A percentile compares a stretch with the other conserved stretches of the same genome.
Conservation (phyloP, 1,140 invertebrate species). For the Drosophila tristis region DNA sequence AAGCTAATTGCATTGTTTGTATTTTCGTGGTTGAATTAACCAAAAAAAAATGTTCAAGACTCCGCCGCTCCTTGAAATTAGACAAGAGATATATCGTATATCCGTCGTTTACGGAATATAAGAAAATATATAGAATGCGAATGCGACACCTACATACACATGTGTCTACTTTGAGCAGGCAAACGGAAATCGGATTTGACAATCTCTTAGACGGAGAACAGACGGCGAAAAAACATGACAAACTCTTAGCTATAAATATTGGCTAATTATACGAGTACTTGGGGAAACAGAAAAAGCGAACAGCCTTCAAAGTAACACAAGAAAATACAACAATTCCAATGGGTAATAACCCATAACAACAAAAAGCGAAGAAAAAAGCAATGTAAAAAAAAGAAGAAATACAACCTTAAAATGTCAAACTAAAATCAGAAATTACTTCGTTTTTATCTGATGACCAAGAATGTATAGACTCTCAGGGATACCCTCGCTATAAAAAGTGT, state of each 20-base stretch:
- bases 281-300: conserved; percentile 24
- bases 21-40: conserved; percentile 58
- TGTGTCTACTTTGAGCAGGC: conserved; percentile 18
- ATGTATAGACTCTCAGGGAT: no score
- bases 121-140: background rate
- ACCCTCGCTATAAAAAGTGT: no score
- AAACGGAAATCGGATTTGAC: conserved; percentile 47
- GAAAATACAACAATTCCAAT: background rate
- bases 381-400: conserved; percentile 6
- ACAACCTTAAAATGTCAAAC: conserved; percentile 34
- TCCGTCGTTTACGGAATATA: no score
- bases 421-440: no score
- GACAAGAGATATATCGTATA: conserved; percentile 6
- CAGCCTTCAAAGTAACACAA: conserved; percentile 30
- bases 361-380: conserved; percentile 16
- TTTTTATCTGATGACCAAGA: no score
- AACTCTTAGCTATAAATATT: conserved; percentile 59
- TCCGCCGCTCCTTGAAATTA: conserved; percentile 47
- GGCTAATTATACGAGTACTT: conserved; percentile 53
- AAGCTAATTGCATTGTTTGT: conserved; percentile 64
- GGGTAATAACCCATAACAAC: background rate
- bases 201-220: conserved; percentile 34
- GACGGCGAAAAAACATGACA: conserved; percentile 40
- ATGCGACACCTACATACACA: conserved; percentile 14
- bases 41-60: conserved; percentile 21